Evolutionary conservation across 2,113 vertebrate species (phyloP).

Genomic region (Notarius lentiginosus): DNA sequence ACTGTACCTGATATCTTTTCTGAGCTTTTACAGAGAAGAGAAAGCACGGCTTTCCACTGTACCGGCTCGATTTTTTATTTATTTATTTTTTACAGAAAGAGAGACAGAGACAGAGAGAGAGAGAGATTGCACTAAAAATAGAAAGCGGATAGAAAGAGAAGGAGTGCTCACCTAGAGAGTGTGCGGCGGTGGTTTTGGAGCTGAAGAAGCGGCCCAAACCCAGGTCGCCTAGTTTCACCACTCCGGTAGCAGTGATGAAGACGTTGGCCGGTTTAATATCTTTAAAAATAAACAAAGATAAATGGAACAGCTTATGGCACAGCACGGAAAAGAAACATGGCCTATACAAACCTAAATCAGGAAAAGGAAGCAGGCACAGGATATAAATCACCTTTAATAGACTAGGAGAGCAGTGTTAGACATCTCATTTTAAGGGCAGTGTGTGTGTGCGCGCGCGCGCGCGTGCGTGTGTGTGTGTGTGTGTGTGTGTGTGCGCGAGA

Average conservation of each 20-base stretch:
- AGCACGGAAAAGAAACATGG: background rate
- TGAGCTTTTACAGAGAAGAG: constrained; percentile 1
- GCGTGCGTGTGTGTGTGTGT: constrained; percentile 1
- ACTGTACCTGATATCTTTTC: constrained; percentile 3
- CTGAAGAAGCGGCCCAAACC: constrained; percentile 96
- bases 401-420: constrained; percentile 32
- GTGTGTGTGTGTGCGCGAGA: background rate
- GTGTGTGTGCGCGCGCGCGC: background rate
- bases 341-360: constrained; percentile 24
- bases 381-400: constrained; percentile 48
- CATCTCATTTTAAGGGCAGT: constrained; percentile 34
- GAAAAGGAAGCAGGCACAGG: constrained; percentile 28
- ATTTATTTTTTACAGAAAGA: background rate
- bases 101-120: constrained; percentile 6
- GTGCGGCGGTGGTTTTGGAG: constrained; percentile 94
- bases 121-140: background rate
- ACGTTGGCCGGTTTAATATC: constrained; percentile 98
- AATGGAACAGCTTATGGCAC: constrained; percentile 1
- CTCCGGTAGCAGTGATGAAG: constrained; percentile 97
- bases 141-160: background rate
- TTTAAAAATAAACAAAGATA: constrained; percentile 57
- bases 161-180: constrained; percentile 85
- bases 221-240: constrained; percentile 96
- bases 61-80: background rate
- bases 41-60: background rate